Evolutionary conservation across 2,113 vertebrate genomes (phyloP), one percentile per base, ranked within the genome.

Genomic region (Platysternon megacephalum): DNA sequence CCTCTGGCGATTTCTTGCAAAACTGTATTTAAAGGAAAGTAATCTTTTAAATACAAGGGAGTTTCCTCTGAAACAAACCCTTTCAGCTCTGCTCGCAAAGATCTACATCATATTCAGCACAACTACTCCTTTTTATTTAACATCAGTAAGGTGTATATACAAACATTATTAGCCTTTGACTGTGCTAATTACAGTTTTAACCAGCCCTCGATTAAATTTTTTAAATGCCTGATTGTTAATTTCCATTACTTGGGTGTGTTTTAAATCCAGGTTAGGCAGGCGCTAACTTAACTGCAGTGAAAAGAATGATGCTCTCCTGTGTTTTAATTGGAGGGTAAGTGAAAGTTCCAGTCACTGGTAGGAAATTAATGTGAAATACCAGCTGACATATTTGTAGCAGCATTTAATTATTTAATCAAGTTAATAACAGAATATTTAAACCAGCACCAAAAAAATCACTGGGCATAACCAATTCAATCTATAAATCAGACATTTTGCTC

Each of bases 341-440:
- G 86, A 96, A 78, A 95, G 88, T 93, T 96, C 82, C 83, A 93
- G 86, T 94, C 49, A 84, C 28, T 12, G 8, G 52, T 29, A 97
- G 94, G 96, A 98, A 98, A 98, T 96, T 97, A 95, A 98, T 97
- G 97, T 96, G 94, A 96, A 96, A 97, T 97, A 96, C 42, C 81
- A 96, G 92, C 94, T 98, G 97, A 98, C 97, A 95, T 93, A 87
- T 98, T 97, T 97, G 94, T 94, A 97, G 93, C 86, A 89, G 88
- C 84, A 96, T 93, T 98, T 98, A 98, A 98, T 98, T 98, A 97
- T 97, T 98, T 98, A 98, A 98, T 98, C 96, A 97, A 96, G 98
- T 98, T 95, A 97, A 98, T 97, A 98, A 95, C 94, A 96, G 96
- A 98, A 98, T 97, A 96, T 97, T 97, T 98, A 97, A 98, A 95